Conservation (phyloP, 1,140 invertebrate species). For the Drosophila orosa region DNA sequence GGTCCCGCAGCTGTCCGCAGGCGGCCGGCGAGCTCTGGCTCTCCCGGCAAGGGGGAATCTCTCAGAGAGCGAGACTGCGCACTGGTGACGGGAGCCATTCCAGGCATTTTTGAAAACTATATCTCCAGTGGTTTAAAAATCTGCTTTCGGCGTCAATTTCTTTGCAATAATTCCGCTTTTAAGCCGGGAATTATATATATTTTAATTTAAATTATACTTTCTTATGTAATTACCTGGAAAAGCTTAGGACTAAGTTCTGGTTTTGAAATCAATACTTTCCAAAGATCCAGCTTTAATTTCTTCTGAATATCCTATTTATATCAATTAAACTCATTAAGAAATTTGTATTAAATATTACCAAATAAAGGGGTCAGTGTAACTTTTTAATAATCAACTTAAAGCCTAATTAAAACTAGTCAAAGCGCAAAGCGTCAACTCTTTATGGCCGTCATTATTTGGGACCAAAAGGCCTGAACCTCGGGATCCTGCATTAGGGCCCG, state of each 20-base stretch:
- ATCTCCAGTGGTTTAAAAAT: neutral
- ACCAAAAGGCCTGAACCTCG: slow-evolving; percentile 71
- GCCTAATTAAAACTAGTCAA: neutral
- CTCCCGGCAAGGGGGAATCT: neutral
- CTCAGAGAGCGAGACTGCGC: slow-evolving; percentile 43
- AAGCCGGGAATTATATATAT: neutral
- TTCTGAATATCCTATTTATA: too few relatives aligned
- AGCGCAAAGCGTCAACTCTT: slow-evolving; percentile 41
- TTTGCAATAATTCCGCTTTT: too few relatives aligned
- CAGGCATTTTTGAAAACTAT: neutral
- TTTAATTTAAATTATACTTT: neutral
- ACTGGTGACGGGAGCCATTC: neutral
- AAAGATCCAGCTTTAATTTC: neutral
- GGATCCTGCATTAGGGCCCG: slow-evolving; percentile 70
- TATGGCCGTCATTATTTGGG: slow-evolving; percentile 53
- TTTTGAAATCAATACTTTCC: neutral
- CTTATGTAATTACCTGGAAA: neutral
- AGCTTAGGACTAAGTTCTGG: too few relatives aligned
- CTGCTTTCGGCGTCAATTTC: neutral
- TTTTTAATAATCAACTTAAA: neutral
- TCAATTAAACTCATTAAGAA: too few relatives aligned
- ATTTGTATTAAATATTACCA: neutral
- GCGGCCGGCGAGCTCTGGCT: slow-evolving; percentile 42
- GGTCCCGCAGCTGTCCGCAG: slow-evolving; percentile 33
- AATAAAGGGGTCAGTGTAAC: neutral